Base-by-base conservation (phyloP, 2,888 invertebrate species). In the Biston stratarius region DNA sequence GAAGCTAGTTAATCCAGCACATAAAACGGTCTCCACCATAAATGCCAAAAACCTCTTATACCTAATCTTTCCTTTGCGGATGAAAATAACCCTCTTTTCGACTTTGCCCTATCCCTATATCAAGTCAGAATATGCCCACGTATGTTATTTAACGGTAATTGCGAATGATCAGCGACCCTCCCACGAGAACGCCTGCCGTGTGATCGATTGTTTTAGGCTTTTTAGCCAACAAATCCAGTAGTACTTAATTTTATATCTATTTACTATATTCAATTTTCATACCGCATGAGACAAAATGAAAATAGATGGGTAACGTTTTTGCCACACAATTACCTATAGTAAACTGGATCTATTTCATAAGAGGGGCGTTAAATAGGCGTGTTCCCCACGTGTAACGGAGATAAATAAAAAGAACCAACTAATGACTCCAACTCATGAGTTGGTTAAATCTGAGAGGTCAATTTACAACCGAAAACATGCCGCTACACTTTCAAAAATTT, bases 81-180 rank as follows among this genome's bases (percentile, higher is more conserved):
- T 57, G 57, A 66, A 66, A 61, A 61, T 61, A 61, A 56, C 40
- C 61, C 57, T 33, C 36, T 61, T 64, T 65, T 56, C 61, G 60
- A 51, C 51, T 64, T 42, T 47, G 33, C 52, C 64, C 61, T 64
- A 64, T 64, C 69, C 69, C 61, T 69, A 64, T 61, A 69, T 69
- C 64, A 64, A 61, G 51, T 49, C 58, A 45, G 73, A 72, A 73
- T 38, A 38, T 38, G 77, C 77, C 76, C 75, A 75, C 76, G 74
- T 80, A 74, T 80, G 80, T 84, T 83, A 82, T 83, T 84, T 79
- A 81, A 81, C 77, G 77, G 79, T 81, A 79, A 80, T 82, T 79
- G 74, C 74, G 75, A 79, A 73, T 75, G 77, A 79, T 79, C 75
- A 77, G 73, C 75, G 75, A 69, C 70, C 71, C 69, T 76, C 78